Percentiles rank a stretch among this genome's conserved stretches.
Conservation (phyloP, 2,888 invertebrate genomes). For the Diabrotica balteata region DNA sequence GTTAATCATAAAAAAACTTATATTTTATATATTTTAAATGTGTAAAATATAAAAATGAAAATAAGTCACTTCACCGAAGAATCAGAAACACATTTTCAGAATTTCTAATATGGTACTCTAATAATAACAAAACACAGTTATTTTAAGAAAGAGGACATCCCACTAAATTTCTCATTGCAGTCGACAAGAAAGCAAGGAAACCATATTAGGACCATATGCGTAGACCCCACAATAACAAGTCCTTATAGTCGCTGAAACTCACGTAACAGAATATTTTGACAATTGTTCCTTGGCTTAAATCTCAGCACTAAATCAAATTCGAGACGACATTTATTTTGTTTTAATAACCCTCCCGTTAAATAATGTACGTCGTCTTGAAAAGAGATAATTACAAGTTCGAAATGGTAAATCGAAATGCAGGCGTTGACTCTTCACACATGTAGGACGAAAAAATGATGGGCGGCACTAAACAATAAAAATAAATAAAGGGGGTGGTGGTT, state of each 20-base stretch:
- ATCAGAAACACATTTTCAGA: too few relatives aligned
- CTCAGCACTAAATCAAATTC: constrained; percentile 5
- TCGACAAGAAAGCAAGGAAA: not conserved
- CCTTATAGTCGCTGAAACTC: too few relatives aligned
- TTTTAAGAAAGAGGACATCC: too few relatives aligned
- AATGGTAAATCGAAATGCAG: constrained; percentile 3
- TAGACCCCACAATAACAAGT: constrained; percentile 8
- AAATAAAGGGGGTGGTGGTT: not conserved
- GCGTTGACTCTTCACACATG: constrained; percentile 11
- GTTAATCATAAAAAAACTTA: too few relatives aligned
- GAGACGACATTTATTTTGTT: constrained; percentile 12
- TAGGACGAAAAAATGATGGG: constrained; percentile 9
- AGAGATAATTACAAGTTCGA: constrained; percentile 12
- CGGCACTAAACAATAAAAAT: constrained; percentile 6
- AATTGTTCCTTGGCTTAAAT: constrained; percentile 3
- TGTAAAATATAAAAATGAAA: too few relatives aligned
- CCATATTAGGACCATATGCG: constrained; percentile 1
- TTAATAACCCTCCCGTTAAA: constrained; percentile 10
- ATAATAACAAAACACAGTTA: too few relatives aligned
- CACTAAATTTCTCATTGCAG: not conserved
- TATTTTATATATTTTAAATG: too few relatives aligned
- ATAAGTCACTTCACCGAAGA: too few relatives aligned
- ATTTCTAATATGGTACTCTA: too few relatives aligned
- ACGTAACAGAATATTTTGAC: constrained; percentile 5
- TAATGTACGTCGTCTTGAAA: constrained; percentile 1